Base-by-base conservation (phyloP, 1,140 invertebrate genomes). In the Lanistes nyassanus region DNA sequence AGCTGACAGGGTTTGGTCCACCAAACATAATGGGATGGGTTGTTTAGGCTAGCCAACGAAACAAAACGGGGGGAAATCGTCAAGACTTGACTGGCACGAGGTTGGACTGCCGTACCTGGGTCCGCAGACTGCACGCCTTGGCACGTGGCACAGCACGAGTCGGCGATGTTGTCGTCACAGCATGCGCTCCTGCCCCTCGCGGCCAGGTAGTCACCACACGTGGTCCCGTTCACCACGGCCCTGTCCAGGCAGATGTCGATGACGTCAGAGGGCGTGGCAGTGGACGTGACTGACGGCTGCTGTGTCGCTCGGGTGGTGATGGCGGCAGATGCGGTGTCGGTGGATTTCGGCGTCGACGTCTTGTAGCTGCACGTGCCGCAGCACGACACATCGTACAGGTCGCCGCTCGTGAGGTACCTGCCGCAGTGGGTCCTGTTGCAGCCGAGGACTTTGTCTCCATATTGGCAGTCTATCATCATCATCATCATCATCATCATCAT, bases 391-490 rank as follows among this genome's bases (percentile, higher is more conserved):
- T 71, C 78, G 58, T 76, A 76, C 23, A n/a, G 53, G 0, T 62
- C 29, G 29, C 70, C 69, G 51, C 47, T 64, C 70, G 62, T 67
- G 11, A 56, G 53, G 0, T 13, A 65, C 26, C 51, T 37, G 23
- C 62, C 47, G 62, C 79, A 80, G 37, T 47, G 0, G 16, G 56
- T 19, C 1, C 3, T 42, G 26, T 47, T 39, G 64, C 71, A 74
- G 3, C 70, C 56, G 1, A 69, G 34, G 21, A 39, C 73, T 56
- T 74, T 72, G 60, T 80, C 79, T 37, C 79, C 79, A 31, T 56
- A 80, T 56, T 80, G 69, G 62, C 79, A 80, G 53, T 69, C 79
- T 80, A 53, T 7, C 26, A 13, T 39, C 36, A n/a, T n/a, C n/a
- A n/a, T n/a, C n/a, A n/a, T n/a, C 39, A 67, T 42, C 34, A 42